Evolutionary conservation across 2,888 invertebrate species (phyloP), one percentile per base, ranked within the genome.

Genomic region (Drosophila dives): DNA sequence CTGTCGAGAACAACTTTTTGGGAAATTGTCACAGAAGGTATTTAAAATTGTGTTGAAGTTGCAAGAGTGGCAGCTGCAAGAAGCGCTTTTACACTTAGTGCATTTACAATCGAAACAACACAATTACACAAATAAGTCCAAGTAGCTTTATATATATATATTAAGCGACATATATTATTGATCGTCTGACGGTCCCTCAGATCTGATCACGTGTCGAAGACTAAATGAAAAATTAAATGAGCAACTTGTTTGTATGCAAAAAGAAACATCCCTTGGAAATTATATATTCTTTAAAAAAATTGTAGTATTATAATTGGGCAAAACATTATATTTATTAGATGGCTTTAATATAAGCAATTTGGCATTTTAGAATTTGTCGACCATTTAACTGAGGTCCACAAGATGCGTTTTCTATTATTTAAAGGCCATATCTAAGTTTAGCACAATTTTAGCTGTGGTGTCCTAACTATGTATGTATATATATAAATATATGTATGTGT

Each of bases 1-100:
- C 33, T 38, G 10, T 17, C 12, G 26, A 48, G 63, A 50, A 6
- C 17, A 32, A 63, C 23, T 48, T 65, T 38, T 36, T 10, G 26
- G 2, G 4, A 63, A 65, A 65, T 63, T 34, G 49, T 40, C 33
- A 7, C 20, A 34, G 49, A 55, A 34, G 40, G 20, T 48, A 55
- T 48, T 64, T 17, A 23, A 23, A 38, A 33, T 17, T 23, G 20
- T 8, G 20, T 15, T 20, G 1, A 32, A n/a, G 11, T 11, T n/a
- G 32, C 51, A 26, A 20, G 15, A 23, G 45, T 2, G 26, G 4
- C 54, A 55, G 55, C 66, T 65, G 66, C 45, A 45, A 8, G 45
- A 45, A 7, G 45, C 8, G 23, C 23, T 23, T 45, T 23, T 8
- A 2, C 15, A 23, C 45, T 45, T 15, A 23, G 20, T 45, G 45